phyloP scores from a whole-genome alignment of 1,140 invertebrate genomes.

The Caerostris darwini region DNA sequence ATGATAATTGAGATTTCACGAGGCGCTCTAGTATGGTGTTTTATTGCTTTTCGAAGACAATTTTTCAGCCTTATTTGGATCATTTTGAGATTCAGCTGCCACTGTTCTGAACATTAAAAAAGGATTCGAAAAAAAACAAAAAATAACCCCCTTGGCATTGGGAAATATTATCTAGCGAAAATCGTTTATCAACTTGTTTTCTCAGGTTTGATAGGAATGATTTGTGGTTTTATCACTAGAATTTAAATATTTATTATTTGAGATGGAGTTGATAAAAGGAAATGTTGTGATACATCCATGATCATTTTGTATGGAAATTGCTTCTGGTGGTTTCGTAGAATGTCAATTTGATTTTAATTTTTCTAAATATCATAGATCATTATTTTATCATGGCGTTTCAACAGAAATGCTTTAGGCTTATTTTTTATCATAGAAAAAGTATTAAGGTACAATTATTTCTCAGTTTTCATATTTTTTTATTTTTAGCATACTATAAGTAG shows the following conservation, averaged over 20 bases:
- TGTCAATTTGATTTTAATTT: too few species aligned
- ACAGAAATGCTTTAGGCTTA: too few species aligned
- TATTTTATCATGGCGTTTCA: too few species aligned
- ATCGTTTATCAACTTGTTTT: slow-evolving; percentile 3
- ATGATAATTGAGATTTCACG: slow-evolving; percentile 32
- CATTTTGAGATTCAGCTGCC: neutral
- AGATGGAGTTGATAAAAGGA: neutral
- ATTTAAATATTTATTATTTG: slow-evolving; percentile 23
- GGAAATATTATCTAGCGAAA: neutral
- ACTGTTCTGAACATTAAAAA: neutral
- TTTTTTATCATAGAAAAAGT: too few species aligned
- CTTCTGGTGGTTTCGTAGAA: neutral
- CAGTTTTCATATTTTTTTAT: too few species aligned
- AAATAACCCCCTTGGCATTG: neutral
- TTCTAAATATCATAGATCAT: too few species aligned
- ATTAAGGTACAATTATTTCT: too few species aligned
- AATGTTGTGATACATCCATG: neutral
- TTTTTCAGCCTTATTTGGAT: slow-evolving; percentile 29
- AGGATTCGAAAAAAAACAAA: too few species aligned
- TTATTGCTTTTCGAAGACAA: neutral
- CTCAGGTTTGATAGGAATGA: neutral
- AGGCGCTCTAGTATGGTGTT: neutral
- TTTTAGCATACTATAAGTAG: too few species aligned
- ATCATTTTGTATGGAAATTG: neutral
- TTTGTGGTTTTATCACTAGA: neutral